These are phyloP conservation scores for Lysandra coridon DNA, from an alignment of 2,888 invertebrate genomes.

Conservation along the genomic window DNA sequence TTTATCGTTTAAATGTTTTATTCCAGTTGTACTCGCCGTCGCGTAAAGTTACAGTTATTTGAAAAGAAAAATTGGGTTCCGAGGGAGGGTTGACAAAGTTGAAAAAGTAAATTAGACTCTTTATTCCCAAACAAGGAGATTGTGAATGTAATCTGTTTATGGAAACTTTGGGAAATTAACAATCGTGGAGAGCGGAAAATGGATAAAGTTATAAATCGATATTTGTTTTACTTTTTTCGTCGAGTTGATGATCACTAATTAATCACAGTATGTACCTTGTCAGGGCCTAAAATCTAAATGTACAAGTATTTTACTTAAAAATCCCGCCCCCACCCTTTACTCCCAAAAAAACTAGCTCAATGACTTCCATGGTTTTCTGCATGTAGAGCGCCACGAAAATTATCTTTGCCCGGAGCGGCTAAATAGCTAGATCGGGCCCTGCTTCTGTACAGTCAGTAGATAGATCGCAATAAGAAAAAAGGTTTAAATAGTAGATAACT, in stretches of 20 bases:
- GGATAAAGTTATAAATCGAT: not conserved
- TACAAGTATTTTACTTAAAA: too few relatives aligned
- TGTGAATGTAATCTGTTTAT: slow-evolving; percentile 38
- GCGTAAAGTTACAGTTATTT: slow-evolving; percentile 39
- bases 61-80: slow-evolving; percentile 45
- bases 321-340: too few relatives aligned
- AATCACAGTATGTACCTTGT: not conserved
- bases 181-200: slow-evolving; percentile 24
- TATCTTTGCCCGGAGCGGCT: too few relatives aligned
- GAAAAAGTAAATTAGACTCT: slow-evolving; percentile 39
- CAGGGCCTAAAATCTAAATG: too few relatives aligned
- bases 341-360: too few relatives aligned
- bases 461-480: too few relatives aligned
- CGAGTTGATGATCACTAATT: not conserved
- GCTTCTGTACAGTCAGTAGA: too few relatives aligned
- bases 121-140: slow-evolving; percentile 36
- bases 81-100: slow-evolving; percentile 38
- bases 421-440: too few relatives aligned
- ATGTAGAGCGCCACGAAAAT: too few relatives aligned
- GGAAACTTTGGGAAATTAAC: slow-evolving; percentile 34
- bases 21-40: slow-evolving; percentile 36
- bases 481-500: too few relatives aligned
- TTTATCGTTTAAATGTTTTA: not conserved
- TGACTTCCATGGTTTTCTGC: too few relatives aligned
- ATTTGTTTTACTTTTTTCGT: not conserved